Percentiles rank a stretch among this genome's conserved stretches.
Conservation (phyloP, 2,797 vertebrate species). For the Emys orbicularis region DNA sequence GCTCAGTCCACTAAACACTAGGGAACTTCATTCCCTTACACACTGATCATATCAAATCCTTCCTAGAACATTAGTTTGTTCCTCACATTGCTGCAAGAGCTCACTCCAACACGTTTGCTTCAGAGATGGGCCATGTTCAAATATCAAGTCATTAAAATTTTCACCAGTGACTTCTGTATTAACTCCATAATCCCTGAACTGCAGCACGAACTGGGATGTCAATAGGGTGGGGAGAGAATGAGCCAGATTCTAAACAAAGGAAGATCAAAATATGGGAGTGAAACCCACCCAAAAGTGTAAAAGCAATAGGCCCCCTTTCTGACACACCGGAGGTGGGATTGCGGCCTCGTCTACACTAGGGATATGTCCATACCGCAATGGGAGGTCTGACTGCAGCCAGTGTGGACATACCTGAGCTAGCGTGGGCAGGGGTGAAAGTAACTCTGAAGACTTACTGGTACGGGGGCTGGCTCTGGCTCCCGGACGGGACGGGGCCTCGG, state of each 20-base stretch:
- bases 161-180: too few relatives aligned
- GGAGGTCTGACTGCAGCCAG: not conserved
- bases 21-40: not conserved
- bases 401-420: too few relatives aligned
- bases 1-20: not conserved
- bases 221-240: too few relatives aligned
- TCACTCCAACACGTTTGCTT: not conserved
- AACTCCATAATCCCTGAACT: not conserved
- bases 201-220: not conserved
- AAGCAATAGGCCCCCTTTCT: not conserved
- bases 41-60: not conserved
- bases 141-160: not conserved
- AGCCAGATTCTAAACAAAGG: not conserved
- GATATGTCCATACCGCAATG: not conserved
- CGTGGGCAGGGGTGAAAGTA: too few relatives aligned
- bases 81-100: not conserved
- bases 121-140: not conserved
- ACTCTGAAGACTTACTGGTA: too few relatives aligned
- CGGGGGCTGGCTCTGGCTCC: too few relatives aligned
- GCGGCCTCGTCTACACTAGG: not conserved
- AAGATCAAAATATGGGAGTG: too few relatives aligned
- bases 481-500: too few relatives aligned
- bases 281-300: not conserved
- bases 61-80: not conserved
- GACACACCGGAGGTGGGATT: not conserved